These are phyloP conservation scores for Ochotona princeps DNA, from an alignment of 2,113 vertebrate genomes.

Conservation along the genomic window DNA sequence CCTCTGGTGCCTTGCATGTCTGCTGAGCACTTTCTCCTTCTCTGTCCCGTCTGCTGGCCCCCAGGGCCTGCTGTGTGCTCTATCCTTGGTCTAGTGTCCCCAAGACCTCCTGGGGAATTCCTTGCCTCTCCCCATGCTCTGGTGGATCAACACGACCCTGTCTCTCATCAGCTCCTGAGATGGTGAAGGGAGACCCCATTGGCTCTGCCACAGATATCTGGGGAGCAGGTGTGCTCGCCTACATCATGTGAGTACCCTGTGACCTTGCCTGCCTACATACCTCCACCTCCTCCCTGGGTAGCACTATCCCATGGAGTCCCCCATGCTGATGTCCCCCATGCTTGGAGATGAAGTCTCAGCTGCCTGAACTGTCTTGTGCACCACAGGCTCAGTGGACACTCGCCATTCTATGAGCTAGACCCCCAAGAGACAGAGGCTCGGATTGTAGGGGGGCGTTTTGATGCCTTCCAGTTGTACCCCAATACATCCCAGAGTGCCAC, in stretches of 20 bases:
- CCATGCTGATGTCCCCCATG: not conserved
- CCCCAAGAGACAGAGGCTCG: conserved; percentile 93
- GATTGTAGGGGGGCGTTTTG: conserved; percentile 95
- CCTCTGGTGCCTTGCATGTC: not conserved
- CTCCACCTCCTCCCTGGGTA: not conserved
- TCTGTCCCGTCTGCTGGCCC: not conserved
- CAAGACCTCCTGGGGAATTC: not conserved
- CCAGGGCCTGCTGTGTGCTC: not conserved
- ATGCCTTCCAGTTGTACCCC: conserved; percentile 96
- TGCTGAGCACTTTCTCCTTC: not conserved
- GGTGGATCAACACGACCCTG: conserved; percentile 38
- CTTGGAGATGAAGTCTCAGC: not conserved
- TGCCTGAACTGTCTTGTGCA: not conserved
- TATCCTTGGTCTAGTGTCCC: not conserved
- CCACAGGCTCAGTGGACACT: conserved; percentile 94
- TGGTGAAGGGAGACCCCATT: conserved; percentile 97
- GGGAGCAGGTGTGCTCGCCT: conserved; percentile 94
- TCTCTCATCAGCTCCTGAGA: conserved; percentile 92
- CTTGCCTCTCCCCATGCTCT: not conserved
- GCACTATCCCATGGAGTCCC: not conserved
- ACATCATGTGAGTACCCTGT: conserved; percentile 94
- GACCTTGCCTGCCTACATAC: not conserved
- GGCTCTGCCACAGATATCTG: conserved; percentile 98
- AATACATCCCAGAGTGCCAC: conserved; percentile 98
- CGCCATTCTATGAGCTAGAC: conserved; percentile 93